Evolutionary conservation across 1,140 invertebrate species (phyloP), one percentile per base, ranked within the genome.

Genomic region (Listronotus bonariensis): DNA sequence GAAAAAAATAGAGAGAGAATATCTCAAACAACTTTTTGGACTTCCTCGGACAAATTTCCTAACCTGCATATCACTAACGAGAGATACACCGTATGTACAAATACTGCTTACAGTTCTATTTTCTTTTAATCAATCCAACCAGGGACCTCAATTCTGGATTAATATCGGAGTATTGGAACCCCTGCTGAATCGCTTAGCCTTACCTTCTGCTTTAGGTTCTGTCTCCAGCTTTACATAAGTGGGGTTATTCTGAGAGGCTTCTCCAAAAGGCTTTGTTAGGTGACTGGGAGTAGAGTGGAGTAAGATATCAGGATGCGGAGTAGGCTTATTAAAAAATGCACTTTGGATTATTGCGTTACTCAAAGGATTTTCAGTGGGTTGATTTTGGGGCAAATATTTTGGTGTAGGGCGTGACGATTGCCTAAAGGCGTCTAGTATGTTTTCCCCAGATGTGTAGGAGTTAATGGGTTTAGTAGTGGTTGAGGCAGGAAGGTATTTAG

Each of bases 221-320:
- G 6, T 14, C 48, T 8, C 1, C 7, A 51, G 48, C n/a, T 51
- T 51, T 36, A 52, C 49, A 14, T n/a, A 32, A 3, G 32, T 36
- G 10, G 49, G 26, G 8, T 26, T 12, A 14, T 14, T 15, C 38
- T 54, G 31, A 41, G 9, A 12, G 14, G 52, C 52, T 1, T 1
- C 52, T 7, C 8, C 41, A 46, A 51, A 36, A 11, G 14, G 57
- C 4, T 11, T 36, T 12, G 15, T 10, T 18, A 1, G 20, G 14
- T 14, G 3, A 15, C 34, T 57, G n/a, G 62, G 57, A 11, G 64
- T 59, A 11, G 56, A 59, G 41, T 54, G 56, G 5, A 66, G 36
- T 5, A 66, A 15, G 53, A 66, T 59, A 31, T 66, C 64, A 1
- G 64, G 64, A 59, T 66, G 64, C 1, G 64, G 64, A 31, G 64